These are phyloP conservation scores for Chironomus tentans DNA, from an alignment of 2,888 invertebrate species.

Conservation along the genomic window DNA sequence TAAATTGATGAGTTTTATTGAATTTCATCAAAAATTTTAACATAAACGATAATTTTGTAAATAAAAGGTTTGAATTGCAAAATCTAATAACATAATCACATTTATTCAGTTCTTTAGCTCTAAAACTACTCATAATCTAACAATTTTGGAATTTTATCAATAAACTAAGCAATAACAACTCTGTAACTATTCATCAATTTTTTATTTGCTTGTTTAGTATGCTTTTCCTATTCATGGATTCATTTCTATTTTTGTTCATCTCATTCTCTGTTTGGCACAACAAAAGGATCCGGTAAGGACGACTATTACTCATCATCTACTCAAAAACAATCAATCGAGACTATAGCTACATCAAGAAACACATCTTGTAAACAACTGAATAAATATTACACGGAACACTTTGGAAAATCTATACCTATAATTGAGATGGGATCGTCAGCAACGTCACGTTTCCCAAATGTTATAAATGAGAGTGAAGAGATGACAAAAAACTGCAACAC, in stretches of 20 bases:
- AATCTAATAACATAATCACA: no score
- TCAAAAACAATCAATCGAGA: slow-evolving; percentile 22
- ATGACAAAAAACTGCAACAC: background rate
- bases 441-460: background rate
- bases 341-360: slow-evolving; percentile 15
- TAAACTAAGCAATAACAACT: no score
- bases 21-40: no score
- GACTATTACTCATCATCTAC: slow-evolving; percentile 15
- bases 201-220: no score
- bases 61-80: no score
- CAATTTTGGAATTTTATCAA: no score
- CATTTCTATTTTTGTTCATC: background rate
- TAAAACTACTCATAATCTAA: no score
- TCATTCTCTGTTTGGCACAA: background rate
- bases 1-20: no score
- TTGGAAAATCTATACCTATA: background rate
- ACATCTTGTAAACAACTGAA: slow-evolving; percentile 3
- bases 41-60: no score
- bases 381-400: background rate
- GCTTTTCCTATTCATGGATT: background rate
- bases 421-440: background rate
- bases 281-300: slow-evolving; percentile 19
- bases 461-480: background rate
- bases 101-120: no score
- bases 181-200: no score